A percentile compares a stretch with the other conserved stretches of the same genome.
Conservation (phyloP, 2,888 invertebrate genomes). For the Caenorhabditis sulstoni region DNA sequence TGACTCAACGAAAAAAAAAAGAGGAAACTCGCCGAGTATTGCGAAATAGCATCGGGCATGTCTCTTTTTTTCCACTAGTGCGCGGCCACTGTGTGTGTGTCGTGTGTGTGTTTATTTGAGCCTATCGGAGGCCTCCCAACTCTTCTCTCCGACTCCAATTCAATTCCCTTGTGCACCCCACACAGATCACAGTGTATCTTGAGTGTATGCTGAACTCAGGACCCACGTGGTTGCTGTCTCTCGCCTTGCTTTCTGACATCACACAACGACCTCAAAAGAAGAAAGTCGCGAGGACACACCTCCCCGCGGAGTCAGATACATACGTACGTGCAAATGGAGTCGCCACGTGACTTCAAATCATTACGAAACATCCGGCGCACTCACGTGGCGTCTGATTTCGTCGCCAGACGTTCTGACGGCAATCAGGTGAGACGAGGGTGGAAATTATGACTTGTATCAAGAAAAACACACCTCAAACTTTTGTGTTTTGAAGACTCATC, state of each 20-base stretch:
- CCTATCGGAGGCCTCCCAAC: slow-evolving; percentile 27
- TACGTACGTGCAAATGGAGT: slow-evolving; percentile 46
- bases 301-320: slow-evolving; percentile 29
- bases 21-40: slow-evolving; percentile 11
- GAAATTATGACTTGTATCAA: neutral
- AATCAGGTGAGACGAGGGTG: slow-evolving; percentile 3
- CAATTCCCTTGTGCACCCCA: slow-evolving; percentile 33
- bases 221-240: slow-evolving; percentile 46
- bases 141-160: slow-evolving; percentile 6
- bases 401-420: slow-evolving; percentile 46
- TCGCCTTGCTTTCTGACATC: slow-evolving; percentile 39
- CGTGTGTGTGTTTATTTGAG: slow-evolving; percentile 49
- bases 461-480: too few species aligned
- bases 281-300: slow-evolving; percentile 14
- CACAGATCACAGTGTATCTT: slow-evolving; percentile 45
- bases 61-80: slow-evolving; percentile 27
- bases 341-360: slow-evolving; percentile 42
- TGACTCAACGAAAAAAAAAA: slow-evolving; percentile 12
- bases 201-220: slow-evolving; percentile 54
- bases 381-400: slow-evolving; percentile 44
- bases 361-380: slow-evolving; percentile 54
- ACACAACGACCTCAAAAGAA: neutral
- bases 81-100: slow-evolving; percentile 31
- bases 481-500: neutral
- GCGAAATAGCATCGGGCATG: slow-evolving; percentile 21